Conservation (phyloP, 2,797 vertebrate genomes). For the Megalops cyprinoides region DNA sequence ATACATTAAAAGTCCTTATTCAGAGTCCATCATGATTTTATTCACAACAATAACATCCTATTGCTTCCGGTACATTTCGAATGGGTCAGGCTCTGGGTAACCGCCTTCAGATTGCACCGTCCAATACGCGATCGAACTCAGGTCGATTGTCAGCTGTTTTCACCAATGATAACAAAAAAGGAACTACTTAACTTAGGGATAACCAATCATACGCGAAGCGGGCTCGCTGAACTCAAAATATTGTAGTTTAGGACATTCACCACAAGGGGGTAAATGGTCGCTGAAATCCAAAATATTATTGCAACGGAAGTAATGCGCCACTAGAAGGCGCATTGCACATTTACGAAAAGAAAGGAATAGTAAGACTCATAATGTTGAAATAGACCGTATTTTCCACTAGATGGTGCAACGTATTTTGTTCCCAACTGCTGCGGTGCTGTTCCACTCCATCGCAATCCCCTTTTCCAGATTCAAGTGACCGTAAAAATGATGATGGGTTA, state of each 20-base stretch:
- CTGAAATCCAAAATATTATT: background rate
- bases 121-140: background rate
- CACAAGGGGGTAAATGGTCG: no score
- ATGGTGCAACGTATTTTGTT: background rate
- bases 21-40: constrained; percentile 16
- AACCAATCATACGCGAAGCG: background rate
- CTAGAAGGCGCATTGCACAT: background rate
- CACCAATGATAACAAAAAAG: background rate
- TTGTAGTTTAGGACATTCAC: no score
- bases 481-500: no score
- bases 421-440: no score
- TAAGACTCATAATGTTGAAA: background rate
- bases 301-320: background rate
- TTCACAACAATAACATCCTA: constrained; percentile 69
- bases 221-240: background rate
- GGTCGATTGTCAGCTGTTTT: background rate
- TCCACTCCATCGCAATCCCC: no score
- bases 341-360: background rate
- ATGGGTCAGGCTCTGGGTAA: background rate
- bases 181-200: background rate
- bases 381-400: background rate
- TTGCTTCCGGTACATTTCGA: constrained; percentile 58
- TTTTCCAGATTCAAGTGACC: no score
- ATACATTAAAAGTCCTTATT: constrained; percentile 16
- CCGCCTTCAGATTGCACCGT: background rate